phyloP scores from a whole-genome alignment of 2,888 invertebrate species.

The Carcina quercana region DNA sequence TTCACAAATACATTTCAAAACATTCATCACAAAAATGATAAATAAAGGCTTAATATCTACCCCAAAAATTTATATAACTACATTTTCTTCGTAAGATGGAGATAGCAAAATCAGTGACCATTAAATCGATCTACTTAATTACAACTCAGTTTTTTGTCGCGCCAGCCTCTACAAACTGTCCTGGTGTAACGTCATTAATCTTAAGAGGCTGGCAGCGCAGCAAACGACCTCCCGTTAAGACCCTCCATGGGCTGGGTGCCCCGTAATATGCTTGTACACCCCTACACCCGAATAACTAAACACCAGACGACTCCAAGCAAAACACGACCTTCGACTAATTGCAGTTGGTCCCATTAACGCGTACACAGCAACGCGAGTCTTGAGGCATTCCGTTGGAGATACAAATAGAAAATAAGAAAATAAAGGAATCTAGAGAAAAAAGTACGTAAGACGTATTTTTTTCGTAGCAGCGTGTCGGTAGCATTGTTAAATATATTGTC shows the following conservation, averaged over 20 bases:
- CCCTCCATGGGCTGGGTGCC: slow-evolving; percentile 60
- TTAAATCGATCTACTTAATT: slow-evolving; percentile 46
- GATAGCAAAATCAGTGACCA: slow-evolving; percentile 11
- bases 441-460: slow-evolving; percentile 66
- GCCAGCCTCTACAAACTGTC: slow-evolving; percentile 62
- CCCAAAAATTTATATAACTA: not conserved
- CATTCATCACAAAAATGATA: too few relatives aligned
- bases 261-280: slow-evolving; percentile 58
- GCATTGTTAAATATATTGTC: slow-evolving; percentile 72
- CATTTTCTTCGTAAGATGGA: not conserved
- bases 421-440: slow-evolving; percentile 61
- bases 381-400: slow-evolving; percentile 40
- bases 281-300: slow-evolving; percentile 51
- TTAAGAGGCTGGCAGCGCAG: slow-evolving; percentile 65
- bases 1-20: too few relatives aligned
- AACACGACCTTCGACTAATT: slow-evolving; percentile 61
- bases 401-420: slow-evolving; percentile 52
- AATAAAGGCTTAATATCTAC: too few relatives aligned
- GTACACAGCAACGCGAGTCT: slow-evolving; percentile 29
- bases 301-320: slow-evolving; percentile 46
- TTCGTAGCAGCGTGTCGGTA: slow-evolving; percentile 60
- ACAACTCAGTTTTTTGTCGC: slow-evolving; percentile 55
- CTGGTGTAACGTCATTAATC: slow-evolving; percentile 68
- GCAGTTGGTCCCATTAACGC: slow-evolving; percentile 60
- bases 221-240: slow-evolving; percentile 71